Percentiles rank a stretch among this genome's conserved stretches.
Conservation (phyloP, 2,797 vertebrate species). For the Heterohyrax brucei region DNA sequence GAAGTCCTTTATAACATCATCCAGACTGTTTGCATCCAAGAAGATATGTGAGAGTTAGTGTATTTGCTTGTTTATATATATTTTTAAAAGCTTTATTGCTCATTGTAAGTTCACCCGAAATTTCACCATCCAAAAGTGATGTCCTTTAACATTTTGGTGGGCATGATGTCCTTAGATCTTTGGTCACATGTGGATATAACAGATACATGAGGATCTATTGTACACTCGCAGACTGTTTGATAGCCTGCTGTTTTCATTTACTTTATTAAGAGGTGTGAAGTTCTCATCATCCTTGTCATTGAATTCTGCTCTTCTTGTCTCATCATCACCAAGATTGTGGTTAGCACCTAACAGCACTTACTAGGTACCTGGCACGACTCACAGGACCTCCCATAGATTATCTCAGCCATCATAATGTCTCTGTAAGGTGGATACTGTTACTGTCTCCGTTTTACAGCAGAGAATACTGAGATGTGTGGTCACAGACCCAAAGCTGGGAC, state of each 20-base stretch:
- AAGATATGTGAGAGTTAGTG: not conserved
- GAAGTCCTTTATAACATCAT: not conserved
- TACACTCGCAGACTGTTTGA: not conserved
- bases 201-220: not conserved
- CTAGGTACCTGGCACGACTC: fast-evolving
- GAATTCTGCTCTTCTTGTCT: not conserved
- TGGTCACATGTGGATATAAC: not conserved
- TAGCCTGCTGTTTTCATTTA: not conserved
- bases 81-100: not conserved
- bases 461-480: not conserved
- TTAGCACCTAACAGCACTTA: not conserved
- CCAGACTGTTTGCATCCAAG: not conserved
- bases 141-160: not conserved
- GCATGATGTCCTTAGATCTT: not conserved
- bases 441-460: not conserved
- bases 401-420: not conserved
- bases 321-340: not conserved
- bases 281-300: not conserved
- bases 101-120: not conserved
- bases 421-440: fast-evolving
- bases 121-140: not conserved
- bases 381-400: not conserved
- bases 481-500: not conserved
- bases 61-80: not conserved
- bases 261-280: not conserved